phyloP scores from a whole-genome alignment of 2,113 vertebrate genomes.

The Fulica atra region DNA sequence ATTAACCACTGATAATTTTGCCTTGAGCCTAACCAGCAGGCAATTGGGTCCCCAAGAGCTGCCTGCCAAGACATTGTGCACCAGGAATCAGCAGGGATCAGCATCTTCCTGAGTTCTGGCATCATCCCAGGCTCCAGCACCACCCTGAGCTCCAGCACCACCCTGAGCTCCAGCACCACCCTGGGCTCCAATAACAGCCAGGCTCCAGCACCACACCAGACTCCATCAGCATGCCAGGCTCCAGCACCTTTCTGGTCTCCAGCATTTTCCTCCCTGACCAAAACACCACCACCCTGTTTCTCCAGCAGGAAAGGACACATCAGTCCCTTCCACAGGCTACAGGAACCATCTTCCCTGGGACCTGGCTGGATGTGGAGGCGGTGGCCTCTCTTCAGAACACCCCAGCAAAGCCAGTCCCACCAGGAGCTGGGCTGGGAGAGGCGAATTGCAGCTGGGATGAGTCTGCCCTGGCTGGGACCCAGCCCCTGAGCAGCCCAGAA shows the following conservation, averaged over 20 bases:
- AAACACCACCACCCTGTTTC: background rate
- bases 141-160: fast-evolving
- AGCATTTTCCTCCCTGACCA: background rate
- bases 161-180: fast-evolving
- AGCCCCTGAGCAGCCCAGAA: background rate
- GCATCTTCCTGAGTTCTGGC: background rate
- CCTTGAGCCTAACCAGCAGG: background rate
- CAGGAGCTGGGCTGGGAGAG: background rate
- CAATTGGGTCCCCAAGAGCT: background rate
- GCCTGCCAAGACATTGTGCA: too few species aligned
- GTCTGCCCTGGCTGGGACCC: background rate
- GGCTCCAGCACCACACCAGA: fast-evolving
- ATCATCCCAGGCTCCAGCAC: background rate
- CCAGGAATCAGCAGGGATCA: background rate
- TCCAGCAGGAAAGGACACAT: background rate
- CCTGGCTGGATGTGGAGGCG: background rate
- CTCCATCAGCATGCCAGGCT: background rate
- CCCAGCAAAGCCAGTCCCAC: background rate
- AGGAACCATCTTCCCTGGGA: background rate
- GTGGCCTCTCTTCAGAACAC: background rate
- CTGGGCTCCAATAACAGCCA: fast-evolving
- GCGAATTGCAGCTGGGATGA: background rate
- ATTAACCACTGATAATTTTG: background rate
- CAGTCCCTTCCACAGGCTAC: fast-evolving
- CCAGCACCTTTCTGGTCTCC: too few species aligned